phyloP scores from a whole-genome alignment of 2,113 vertebrate genomes.

The Psammodynastes pulverulentus region DNA sequence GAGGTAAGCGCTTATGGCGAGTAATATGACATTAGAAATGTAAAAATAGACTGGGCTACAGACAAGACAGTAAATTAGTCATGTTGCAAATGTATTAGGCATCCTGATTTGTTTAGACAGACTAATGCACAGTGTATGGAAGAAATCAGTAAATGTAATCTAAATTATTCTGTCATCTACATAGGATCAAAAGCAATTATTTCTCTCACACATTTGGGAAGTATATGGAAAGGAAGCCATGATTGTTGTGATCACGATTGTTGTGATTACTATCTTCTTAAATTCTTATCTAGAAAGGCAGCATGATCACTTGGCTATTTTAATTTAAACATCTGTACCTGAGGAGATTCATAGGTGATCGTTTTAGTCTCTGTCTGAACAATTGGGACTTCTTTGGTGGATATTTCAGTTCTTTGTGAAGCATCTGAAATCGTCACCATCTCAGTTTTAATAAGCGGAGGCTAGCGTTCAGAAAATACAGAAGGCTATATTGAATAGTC shows the following conservation, averaged over 20 bases:
- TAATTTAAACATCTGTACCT: constrained; percentile 73
- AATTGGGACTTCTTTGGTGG: constrained; percentile 98
- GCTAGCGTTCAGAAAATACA: constrained; percentile 76
- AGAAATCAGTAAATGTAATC: not conserved
- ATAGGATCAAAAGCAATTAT: not conserved
- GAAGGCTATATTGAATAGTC: constrained; percentile 60
- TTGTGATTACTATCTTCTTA: not conserved
- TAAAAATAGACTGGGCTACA: not conserved
- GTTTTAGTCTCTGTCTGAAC: constrained; percentile 99
- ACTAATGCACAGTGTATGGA: not conserved
- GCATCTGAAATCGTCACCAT: constrained; percentile 99
- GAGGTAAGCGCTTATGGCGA: not conserved
- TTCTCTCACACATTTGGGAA: not conserved
- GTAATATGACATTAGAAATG: not conserved
- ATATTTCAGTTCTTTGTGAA: constrained; percentile 94
- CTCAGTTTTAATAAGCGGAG: constrained; percentile 99
- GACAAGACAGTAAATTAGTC: not conserved
- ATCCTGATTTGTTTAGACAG: not conserved
- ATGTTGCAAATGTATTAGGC: not conserved
- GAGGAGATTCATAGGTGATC: constrained; percentile 96
- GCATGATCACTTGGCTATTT: not conserved
- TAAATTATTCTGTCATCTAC: not conserved
- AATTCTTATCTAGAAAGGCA: not conserved
- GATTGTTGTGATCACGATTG: not conserved
- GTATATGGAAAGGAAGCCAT: not conserved